Base-by-base conservation (phyloP, 2,113 vertebrate species). In the Monopterus albus region DNA sequence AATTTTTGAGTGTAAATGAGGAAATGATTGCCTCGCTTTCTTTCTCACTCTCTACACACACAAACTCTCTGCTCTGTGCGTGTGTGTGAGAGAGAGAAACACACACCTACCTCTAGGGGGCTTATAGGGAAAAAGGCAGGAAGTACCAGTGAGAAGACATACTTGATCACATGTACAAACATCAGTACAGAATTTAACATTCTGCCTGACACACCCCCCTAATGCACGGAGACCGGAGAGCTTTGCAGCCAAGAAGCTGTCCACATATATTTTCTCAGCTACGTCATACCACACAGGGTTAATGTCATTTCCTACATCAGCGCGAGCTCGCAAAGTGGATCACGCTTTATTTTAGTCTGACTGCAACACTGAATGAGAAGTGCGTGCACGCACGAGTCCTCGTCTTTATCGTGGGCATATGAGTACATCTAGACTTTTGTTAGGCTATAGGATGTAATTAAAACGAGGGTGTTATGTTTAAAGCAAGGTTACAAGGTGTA, bases 161-260 rank as follows among this genome's bases (percentile, higher is more conserved):
- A 89, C 85, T 92, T 87, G 91, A 92, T 92, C 92, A 92, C 90
- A 90, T 87, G 88, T 88, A 88, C 91, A 92, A 92, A 93, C 90
- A 93, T 88, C 83, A 83, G 83, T 90, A 86, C 87, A 88, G 86
- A 89, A 89, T 88, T 92, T 84, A 88, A 85, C 88, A 91, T 88
- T 88, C 84, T 65, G 87, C 85, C 88, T 91, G 92, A 92, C 92
- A 93, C 92, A 89, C 92, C 91, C 91, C 89, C 91, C 86, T 88
- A 89, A 91, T 90, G 83, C 84, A 79, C 51, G 64, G 72, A 80
- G 82, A 77, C 59, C 57, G 23, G 23, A 42, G 23, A 46, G 78
- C 82, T 84, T 70, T 69, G 71, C 77, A 80, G 78, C 64, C 60
- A 45, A 66, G 21, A 74, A 72, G 63, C 69, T 42, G 51, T 56